phyloP scores from a whole-genome alignment of 2,113 vertebrate genomes.

The Toxotes jaculatrix region DNA sequence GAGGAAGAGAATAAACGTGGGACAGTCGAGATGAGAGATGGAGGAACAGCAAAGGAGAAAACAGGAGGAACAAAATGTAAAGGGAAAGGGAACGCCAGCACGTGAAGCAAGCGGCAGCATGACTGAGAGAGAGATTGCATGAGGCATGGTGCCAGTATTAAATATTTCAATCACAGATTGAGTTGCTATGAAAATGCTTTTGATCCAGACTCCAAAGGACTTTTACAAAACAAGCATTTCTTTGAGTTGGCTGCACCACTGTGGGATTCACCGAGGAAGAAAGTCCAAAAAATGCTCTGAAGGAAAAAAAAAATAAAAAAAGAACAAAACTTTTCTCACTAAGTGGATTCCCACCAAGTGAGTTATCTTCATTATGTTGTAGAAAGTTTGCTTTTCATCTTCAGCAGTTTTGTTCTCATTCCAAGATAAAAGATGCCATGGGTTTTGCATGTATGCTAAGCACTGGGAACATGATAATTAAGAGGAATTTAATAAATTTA shows the following conservation, averaged over 20 bases:
- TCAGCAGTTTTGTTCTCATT: constrained; percentile 30
- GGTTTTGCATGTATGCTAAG: constrained; percentile 32
- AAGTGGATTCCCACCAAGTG: constrained; percentile 60
- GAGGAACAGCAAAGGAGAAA: constrained; percentile 12
- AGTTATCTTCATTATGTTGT: constrained; percentile 61
- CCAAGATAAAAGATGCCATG: constrained; percentile 39
- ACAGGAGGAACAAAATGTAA: constrained; percentile 16
- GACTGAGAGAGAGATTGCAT: constrained; percentile 11
- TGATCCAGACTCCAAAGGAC: constrained; percentile 72
- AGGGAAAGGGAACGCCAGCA: constrained; percentile 24
- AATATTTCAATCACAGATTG: constrained; percentile 76
- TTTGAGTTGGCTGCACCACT: constrained; percentile 68
- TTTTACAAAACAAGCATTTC: constrained; percentile 75
- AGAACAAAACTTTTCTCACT: constrained; percentile 11
- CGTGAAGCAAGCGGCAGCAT: constrained; percentile 26
- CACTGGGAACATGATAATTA: constrained; percentile 23
- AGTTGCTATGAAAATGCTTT: constrained; percentile 68
- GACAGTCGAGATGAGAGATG: constrained; percentile 29
- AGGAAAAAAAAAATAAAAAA: neutral
- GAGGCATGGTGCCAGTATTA: constrained; percentile 55
- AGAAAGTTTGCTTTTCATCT: constrained; percentile 44
- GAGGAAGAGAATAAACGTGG: constrained; percentile 33
- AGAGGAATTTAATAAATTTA: neutral
- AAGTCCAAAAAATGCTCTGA: constrained; percentile 41
- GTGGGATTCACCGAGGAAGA: constrained; percentile 60